A percentile compares a stretch with the other conserved stretches of the same genome.
Conservation (phyloP, 2,113 vertebrate genomes). For the Hirundichthys speculiger region DNA sequence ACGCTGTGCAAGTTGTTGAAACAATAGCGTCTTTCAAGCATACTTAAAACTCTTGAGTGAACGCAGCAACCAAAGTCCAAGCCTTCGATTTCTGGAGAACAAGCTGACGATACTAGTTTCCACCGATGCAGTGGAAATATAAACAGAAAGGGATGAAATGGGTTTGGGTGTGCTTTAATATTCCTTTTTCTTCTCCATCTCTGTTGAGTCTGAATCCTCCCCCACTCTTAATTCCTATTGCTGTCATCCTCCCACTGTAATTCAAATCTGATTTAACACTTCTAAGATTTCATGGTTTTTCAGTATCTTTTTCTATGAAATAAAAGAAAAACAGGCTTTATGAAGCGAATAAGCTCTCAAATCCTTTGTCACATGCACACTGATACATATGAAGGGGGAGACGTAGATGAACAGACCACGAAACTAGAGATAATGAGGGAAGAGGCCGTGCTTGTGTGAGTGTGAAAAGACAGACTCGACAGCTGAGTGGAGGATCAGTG, state of each 20-base stretch:
- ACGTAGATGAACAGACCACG: constrained; percentile 41
- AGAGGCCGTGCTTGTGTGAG: constrained; percentile 8
- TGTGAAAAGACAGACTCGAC: not conserved
- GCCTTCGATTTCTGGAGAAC: constrained; percentile 11
- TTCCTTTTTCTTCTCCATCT: constrained; percentile 3
- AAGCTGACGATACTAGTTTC: constrained; percentile 13
- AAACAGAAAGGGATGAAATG: not conserved
- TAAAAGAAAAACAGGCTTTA: not conserved
- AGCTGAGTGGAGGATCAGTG: constrained; percentile 20
- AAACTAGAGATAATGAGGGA: constrained; percentile 42
- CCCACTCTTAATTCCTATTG: constrained; percentile 25
- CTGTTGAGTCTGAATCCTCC: constrained; percentile 27
- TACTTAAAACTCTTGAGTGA: constrained; percentile 32
- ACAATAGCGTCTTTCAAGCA: constrained; percentile 60
- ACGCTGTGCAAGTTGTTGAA: constrained; percentile 26
- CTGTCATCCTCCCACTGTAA: constrained; percentile 42
- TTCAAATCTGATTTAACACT: constrained; percentile 65
- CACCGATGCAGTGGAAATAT: not conserved
- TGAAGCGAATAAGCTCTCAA: constrained; percentile 56
- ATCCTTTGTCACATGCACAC: constrained; percentile 61
- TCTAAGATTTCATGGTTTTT: constrained; percentile 49
- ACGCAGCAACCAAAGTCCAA: constrained; percentile 61
- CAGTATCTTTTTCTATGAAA: constrained; percentile 10
- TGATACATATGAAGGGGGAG: constrained; percentile 51
- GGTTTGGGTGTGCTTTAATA: constrained; percentile 20